phyloP scores from a whole-genome alignment of 1,140 invertebrate genomes.

The Saccostrea echinata region DNA sequence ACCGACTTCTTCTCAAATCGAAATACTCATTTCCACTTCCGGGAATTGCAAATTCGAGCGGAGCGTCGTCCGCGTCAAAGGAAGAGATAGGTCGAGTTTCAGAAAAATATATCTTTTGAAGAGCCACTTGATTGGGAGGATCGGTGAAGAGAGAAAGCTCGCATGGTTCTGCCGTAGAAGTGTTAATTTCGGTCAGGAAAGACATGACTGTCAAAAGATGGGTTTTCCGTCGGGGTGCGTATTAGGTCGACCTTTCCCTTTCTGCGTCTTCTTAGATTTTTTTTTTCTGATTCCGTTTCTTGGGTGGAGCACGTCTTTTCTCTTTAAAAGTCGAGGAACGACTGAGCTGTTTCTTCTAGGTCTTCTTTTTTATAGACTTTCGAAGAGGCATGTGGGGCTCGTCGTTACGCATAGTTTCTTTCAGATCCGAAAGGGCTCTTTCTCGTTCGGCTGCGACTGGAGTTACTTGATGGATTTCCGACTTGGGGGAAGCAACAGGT shows the following conservation, averaged over 20 bases:
- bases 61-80: conserved; percentile 42
- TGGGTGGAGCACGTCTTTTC: conserved; percentile 3
- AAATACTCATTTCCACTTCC: conserved; percentile 40
- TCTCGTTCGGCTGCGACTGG: conserved; percentile 1
- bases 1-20: conserved; percentile 40
- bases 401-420: conserved; percentile 12
- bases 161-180: conserved; percentile 39
- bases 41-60: conserved; percentile 50
- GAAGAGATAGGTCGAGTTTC: conserved; percentile 50
- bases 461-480: conserved; percentile 11
- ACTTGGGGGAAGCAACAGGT: background rate
- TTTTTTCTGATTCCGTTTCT: background rate
- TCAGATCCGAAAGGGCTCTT: conserved; percentile 15
- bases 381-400: background rate
- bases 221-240: conserved; percentile 1
- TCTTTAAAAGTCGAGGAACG: background rate
- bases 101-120: conserved; percentile 47
- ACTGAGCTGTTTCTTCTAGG: background rate
- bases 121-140: conserved; percentile 41
- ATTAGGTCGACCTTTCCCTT: conserved; percentile 37
- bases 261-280: conserved; percentile 14
- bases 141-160: conserved; percentile 40
- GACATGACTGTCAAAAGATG: conserved; percentile 37
- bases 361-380: conserved; percentile 17
- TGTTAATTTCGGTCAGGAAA: conserved; percentile 47